phyloP scores from a whole-genome alignment of 2,888 invertebrate genomes.

The Gandaritis pyraliata region DNA sequence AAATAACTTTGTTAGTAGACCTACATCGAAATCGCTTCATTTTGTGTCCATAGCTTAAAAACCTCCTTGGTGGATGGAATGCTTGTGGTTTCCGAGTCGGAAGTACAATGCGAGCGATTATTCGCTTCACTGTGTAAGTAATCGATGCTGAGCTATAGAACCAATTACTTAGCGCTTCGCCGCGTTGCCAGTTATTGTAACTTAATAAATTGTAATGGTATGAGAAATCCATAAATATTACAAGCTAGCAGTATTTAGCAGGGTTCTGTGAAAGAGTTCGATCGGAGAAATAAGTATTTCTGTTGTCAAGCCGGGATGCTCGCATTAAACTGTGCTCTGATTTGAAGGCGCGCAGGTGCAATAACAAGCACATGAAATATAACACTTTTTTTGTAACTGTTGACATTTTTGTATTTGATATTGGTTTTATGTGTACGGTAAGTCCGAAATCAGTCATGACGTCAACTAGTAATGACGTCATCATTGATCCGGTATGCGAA shows the following conservation, averaged over 20 bases:
- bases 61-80: conserved; percentile 45
- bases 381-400: too few relatives aligned
- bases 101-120: conserved; percentile 51
- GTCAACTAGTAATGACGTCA: conserved; percentile 23
- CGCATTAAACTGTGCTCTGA: too few relatives aligned
- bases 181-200: conserved; percentile 24
- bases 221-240: conserved; percentile 1
- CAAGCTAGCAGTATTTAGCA: not conserved
- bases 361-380: too few relatives aligned
- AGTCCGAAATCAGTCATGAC: conserved; percentile 7
- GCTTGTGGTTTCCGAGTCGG: conserved; percentile 66
- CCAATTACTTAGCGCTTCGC: conserved; percentile 33
- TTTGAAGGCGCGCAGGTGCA: too few relatives aligned
- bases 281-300: too few relatives aligned
- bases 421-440: not conserved
- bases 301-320: too few relatives aligned
- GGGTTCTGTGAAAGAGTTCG: too few relatives aligned
- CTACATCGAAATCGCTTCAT: not conserved
- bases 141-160: conserved; percentile 28
- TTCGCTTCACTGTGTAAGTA: conserved; percentile 45
- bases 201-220: conserved; percentile 20
- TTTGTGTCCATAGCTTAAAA: conserved; percentile 12
- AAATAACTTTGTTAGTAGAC: too few relatives aligned
- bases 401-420: too few relatives aligned
- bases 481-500: conserved; percentile 14